These are phyloP conservation scores for Cichlasoma orientale DNA, from an alignment of 2,797 vertebrate species.

Conservation along the genomic window DNA sequence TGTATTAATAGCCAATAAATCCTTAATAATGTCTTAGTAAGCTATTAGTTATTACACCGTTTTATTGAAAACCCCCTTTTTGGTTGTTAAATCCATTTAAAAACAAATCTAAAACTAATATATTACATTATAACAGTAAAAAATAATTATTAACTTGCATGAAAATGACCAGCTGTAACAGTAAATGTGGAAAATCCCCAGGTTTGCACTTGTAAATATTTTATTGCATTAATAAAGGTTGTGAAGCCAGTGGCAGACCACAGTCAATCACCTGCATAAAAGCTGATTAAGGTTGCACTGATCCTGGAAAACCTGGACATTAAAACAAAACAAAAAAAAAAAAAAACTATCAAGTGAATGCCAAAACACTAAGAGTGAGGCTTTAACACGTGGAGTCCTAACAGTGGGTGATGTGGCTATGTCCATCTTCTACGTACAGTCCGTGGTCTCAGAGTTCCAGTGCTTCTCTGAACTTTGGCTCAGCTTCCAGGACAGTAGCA, in stretches of 20 bases:
- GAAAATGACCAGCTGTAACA: no score
- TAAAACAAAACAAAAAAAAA: no score
- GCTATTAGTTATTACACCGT: background rate
- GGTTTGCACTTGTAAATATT: background rate
- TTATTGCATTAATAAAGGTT: background rate
- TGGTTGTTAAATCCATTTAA: background rate
- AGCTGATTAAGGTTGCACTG: background rate
- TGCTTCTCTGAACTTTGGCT: no score
- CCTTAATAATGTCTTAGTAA: background rate
- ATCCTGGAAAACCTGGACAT: background rate
- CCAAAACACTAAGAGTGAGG: no score
- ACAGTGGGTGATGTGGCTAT: background rate
- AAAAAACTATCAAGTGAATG: background rate
- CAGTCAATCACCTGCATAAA: background rate
- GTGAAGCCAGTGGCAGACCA: background rate
- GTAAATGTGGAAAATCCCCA: no score
- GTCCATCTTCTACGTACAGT: background rate
- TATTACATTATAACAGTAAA: no score
- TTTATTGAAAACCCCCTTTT: background rate
- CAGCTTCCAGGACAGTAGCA: no score
- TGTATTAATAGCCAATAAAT: background rate
- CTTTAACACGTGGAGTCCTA: background rate
- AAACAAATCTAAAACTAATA: no score
- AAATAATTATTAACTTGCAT: no score
- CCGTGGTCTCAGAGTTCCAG: background rate